Base-by-base conservation (phyloP, 2,113 vertebrate species). In the Phaethornis superciliosus region DNA sequence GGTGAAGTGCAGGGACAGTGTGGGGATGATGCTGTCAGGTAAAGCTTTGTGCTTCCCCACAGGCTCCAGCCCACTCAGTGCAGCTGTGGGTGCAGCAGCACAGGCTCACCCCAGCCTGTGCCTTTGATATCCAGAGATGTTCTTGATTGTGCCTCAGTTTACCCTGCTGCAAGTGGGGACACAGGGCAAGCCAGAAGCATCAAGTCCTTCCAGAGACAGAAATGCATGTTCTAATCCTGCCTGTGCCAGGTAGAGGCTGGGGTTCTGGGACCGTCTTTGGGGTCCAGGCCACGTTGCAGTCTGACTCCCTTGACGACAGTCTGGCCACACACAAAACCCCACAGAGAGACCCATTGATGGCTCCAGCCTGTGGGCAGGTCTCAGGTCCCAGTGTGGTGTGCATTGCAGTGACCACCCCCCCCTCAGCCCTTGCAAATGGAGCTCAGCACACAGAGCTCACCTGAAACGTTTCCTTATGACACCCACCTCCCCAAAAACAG, bases 401-500 rank as follows among this genome's bases (percentile, higher is more conserved):
- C 0, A 0, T 23, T 67, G 35, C 4, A 7, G 30, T 16, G 17
- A 90, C 4, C 18, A 14, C 44, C 46, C 15, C 46, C 19, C 12
- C 6, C 11, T 8, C 20, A 16, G 44, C 18, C 42, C 44, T 32
- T 2, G 1, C 9, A 4, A 21, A 37, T 1, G 1, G 10, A 52
- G 18, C 16, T 49, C 58, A 44, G 56, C 5, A 2, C 26, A 18
- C 35, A n/a, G 8, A 67, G 52, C 27, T 40, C 7, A 3, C 22
- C 35, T 19, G 2, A 42, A 33, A 32, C 3, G 5, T 10, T 8
- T 13, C 35, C 56, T 35, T 10, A 18, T 0, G 0, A 27, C 32
- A 15, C 68, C 4, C 27, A 6, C 14, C 6, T 46, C 37, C 49
- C 5, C 8, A 22, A 42, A 49, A 26, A 67, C 18, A 28, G 0